Evolutionary conservation across 2,888 invertebrate species (phyloP).

Genomic region (Lasioglossum vierecki): DNA sequence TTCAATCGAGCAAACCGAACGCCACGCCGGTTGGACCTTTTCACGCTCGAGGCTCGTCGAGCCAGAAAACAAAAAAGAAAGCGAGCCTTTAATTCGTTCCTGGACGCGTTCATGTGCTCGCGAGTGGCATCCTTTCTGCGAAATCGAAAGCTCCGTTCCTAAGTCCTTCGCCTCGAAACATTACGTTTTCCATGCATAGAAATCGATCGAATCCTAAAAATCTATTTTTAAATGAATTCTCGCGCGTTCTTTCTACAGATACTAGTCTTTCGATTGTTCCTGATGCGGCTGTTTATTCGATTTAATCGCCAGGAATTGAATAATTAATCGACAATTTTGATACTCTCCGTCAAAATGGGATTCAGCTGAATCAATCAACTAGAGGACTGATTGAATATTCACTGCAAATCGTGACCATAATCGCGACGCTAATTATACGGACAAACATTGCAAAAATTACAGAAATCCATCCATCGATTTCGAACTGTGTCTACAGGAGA

Average conservation of each 20-base stretch:
- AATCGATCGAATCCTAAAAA: background rate
- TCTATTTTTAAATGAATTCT: too few relatives aligned
- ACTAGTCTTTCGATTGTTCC: background rate
- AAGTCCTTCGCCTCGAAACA: background rate
- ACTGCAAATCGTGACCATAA: too few relatives aligned
- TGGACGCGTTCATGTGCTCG: conserved; percentile 25
- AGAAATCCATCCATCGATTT: background rate
- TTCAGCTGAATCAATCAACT: background rate
- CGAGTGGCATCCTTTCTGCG: background rate
- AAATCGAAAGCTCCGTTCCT: background rate
- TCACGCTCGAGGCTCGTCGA: conserved; percentile 37
- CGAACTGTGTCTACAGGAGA: background rate
- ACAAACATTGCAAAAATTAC: background rate
- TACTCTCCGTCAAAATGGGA: background rate
- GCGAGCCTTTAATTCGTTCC: conserved; percentile 28
- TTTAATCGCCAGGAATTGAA: background rate
- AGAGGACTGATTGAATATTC: background rate
- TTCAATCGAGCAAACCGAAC: conserved; percentile 62
- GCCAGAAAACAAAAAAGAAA: conserved; percentile 43
- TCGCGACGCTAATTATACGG: background rate
- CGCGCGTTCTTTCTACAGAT: background rate
- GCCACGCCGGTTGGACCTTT: conserved; percentile 18
- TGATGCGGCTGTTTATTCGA: background rate
- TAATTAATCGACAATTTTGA: background rate
- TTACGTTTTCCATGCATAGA: background rate